A percentile compares a stretch with the other conserved stretches of the same genome.
Conservation (phyloP, 2,113 vertebrate species). For the Crotalus horridus region DNA sequence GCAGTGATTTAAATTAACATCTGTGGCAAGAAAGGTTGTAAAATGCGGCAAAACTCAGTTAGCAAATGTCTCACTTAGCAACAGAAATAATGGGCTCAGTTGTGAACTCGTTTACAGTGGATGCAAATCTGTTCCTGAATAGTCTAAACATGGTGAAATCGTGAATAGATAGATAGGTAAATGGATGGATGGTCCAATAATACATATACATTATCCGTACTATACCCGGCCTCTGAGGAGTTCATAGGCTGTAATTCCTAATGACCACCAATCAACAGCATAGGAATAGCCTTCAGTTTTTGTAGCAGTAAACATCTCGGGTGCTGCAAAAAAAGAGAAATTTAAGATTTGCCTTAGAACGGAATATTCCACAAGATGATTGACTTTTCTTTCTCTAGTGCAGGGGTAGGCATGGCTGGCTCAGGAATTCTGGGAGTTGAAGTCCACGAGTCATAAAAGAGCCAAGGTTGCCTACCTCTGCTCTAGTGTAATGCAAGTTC, state of each 20-base stretch:
- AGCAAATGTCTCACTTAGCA: not conserved
- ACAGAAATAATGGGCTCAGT: not conserved
- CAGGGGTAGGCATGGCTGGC: too few relatives aligned
- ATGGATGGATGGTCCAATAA: accelerated
- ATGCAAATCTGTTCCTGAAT: not conserved
- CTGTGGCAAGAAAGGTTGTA: not conserved
- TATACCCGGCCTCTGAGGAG: constrained; percentile 87
- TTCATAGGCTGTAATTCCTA: constrained; percentile 90
- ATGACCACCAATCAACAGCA: constrained; percentile 80
- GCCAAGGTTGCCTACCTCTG: too few relatives aligned
- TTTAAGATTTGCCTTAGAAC: not conserved
- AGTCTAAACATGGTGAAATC: not conserved
- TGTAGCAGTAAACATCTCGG: constrained; percentile 87
- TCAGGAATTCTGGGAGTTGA: too few relatives aligned
- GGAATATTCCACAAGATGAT: not conserved
- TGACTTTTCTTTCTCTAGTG: not conserved
- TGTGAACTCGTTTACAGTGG: not conserved
- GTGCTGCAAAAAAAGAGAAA: constrained; percentile 73
- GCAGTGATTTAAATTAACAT: not conserved
- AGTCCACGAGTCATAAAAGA: too few relatives aligned
- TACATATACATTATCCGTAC: accelerated
- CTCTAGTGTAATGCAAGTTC: not conserved
- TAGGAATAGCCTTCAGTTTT: constrained; percentile 85
- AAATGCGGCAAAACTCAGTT: not conserved
- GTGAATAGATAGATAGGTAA: accelerated